These are phyloP conservation scores for Therioaphis trifolii DNA, from an alignment of 2,888 invertebrate genomes.

Conservation along the genomic window DNA sequence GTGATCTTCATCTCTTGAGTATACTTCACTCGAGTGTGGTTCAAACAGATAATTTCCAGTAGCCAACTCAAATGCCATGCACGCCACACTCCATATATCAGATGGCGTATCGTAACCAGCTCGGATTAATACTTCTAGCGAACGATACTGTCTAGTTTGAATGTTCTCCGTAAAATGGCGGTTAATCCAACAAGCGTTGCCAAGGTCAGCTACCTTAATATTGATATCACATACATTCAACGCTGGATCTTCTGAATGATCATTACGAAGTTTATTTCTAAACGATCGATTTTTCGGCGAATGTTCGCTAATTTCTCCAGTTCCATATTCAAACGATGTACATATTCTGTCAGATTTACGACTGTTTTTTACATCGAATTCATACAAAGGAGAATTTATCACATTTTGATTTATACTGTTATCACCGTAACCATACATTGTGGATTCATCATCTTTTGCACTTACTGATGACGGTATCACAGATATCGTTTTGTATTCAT, in stretches of 20 bases:
- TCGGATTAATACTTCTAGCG: slow-evolving; percentile 94
- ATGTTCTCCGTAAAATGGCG: slow-evolving; percentile 99
- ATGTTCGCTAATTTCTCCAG: slow-evolving; percentile 62
- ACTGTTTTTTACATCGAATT: slow-evolving; percentile 60
- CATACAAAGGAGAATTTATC: slow-evolving; percentile 19
- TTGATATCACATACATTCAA: slow-evolving; percentile 88
- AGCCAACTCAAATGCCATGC: slow-evolving; percentile 99
- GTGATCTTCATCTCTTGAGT: slow-evolving; percentile 98
- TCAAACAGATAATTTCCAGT: slow-evolving; percentile 99
- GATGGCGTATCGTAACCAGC: slow-evolving; percentile 97
- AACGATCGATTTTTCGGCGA: slow-evolving; percentile 60
- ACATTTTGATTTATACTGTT: slow-evolving; percentile 43
- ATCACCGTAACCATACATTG: slow-evolving; percentile 46
- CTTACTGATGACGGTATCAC: neutral
- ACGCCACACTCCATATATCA: slow-evolving; percentile 99
- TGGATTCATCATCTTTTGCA: slow-evolving; percentile 35
- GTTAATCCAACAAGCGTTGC: slow-evolving; percentile 98
- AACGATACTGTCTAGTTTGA: slow-evolving; percentile 97
- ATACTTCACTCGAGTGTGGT: slow-evolving; percentile 97
- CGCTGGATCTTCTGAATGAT: slow-evolving; percentile 77
- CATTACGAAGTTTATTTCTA: slow-evolving; percentile 66
- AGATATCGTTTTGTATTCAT: slow-evolving; percentile 12
- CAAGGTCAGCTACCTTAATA: slow-evolving; percentile 98
- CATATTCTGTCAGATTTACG: slow-evolving; percentile 60
- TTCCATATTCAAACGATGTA: slow-evolving; percentile 59